Base-by-base conservation (phyloP, 1,140 invertebrate species). In the Drosophila pectinifera region DNA sequence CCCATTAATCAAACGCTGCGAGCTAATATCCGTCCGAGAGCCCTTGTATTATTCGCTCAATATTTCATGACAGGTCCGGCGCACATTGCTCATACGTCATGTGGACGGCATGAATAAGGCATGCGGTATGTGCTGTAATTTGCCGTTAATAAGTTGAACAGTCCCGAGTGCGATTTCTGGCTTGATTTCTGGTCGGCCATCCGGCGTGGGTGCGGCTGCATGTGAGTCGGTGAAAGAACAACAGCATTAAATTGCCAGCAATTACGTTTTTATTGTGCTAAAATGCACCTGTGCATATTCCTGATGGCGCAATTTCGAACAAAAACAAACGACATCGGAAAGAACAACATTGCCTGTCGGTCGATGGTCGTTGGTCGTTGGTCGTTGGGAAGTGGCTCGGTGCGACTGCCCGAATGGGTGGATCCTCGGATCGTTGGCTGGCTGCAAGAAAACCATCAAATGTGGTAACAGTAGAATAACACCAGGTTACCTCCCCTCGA, bases 261-360 rank as follows among this genome's bases (percentile, higher is more conserved):
- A 89, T 89, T 89, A 89, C 84, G 84, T 89, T 89, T 89, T 89
- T 90, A 90, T 89, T 89, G 85, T 89, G 84, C 84, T 90, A 90
- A 89, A 88, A 84, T 90, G 84, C 84, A 89, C 85, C 84, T 89
- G 84, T 90, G 85, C 85, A 89, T 90, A 89, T 89, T 89, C 85
- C 84, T 89, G 85, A 89, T 89, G 84, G 84, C 84, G 85, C 84
- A 89, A 89, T 89, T 89, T 89, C 85, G 80, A 90, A 89, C 84
- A 84, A 90, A 90, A 89, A 89, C 81, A 89, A 90, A 90, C 80
- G 85, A 89, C 78, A 89, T 89, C 80, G 83, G 85, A 84, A 90
- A 89, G 80, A 89, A 90, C 85, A 89, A 88, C 84, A 88, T 80
- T 88, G 73, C 80, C 72, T 62, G 46, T 5, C 24, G 75, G 57